A percentile compares a stretch with the other conserved stretches of the same genome.
Conservation (phyloP, 2,888 invertebrate species). For the Shargacucullia verbasci region DNA sequence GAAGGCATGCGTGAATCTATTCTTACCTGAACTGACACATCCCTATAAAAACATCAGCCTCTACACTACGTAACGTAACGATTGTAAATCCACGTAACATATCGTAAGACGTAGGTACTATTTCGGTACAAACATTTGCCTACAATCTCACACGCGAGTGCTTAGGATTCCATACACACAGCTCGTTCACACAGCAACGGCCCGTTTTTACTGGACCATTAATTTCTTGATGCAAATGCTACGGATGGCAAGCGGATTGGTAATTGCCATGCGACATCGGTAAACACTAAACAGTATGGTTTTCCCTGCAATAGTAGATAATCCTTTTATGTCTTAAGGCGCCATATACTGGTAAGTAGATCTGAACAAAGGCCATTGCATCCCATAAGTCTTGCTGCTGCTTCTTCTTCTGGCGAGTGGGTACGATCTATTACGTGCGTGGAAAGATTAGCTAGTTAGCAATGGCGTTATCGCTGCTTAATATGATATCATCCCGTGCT, state of each 20-base stretch:
- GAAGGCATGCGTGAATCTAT: too few species aligned
- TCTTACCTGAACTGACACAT: not conserved
- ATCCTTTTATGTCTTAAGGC: too few species aligned
- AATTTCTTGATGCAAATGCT: constrained; percentile 27
- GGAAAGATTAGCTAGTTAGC: too few species aligned
- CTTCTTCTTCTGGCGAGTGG: too few species aligned
- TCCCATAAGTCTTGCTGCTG: too few species aligned
- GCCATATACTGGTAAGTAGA: too few species aligned
- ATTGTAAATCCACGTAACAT: constrained; percentile 40
- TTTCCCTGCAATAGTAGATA: too few species aligned
- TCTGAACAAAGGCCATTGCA: too few species aligned
- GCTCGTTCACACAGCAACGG: constrained; percentile 19
- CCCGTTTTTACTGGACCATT: constrained; percentile 23
- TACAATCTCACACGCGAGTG: constrained; percentile 17
- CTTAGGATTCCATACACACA: constrained; percentile 7
- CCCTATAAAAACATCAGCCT: constrained; percentile 31
- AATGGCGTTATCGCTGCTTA: too few species aligned
- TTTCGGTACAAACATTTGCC: constrained; percentile 37
- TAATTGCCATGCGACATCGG: constrained; percentile 10
- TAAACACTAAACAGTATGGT: constrained; percentile 15
- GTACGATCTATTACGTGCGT: too few species aligned
- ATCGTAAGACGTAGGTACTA: constrained; percentile 37
- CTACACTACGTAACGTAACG: constrained; percentile 17
- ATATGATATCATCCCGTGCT: too few species aligned
- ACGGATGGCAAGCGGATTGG: constrained; percentile 2